phyloP scores from a whole-genome alignment of 2,888 invertebrate genomes.

The Neoaliturus tenellus region DNA sequence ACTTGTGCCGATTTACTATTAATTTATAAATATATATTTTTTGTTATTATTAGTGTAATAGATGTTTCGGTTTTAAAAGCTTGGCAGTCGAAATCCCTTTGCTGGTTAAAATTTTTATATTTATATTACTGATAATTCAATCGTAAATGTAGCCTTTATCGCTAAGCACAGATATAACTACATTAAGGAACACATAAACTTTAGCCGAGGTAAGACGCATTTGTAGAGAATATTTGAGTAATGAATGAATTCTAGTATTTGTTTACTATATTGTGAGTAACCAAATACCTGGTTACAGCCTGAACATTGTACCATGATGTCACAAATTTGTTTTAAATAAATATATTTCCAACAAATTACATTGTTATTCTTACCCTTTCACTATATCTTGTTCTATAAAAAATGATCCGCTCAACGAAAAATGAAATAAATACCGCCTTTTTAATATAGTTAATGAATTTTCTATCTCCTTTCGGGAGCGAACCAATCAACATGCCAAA shows the following conservation, averaged over 20 bases:
- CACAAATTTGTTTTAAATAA: constrained; percentile 47
- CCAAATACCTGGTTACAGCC: constrained; percentile 19
- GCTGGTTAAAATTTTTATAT: constrained; percentile 53
- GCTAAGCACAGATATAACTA: constrained; percentile 48
- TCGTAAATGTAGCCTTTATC: constrained; percentile 40
- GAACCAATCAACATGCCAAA: too few species aligned
- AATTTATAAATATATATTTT: too few species aligned
- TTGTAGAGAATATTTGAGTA: constrained; percentile 52
- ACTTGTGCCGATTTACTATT: constrained; percentile 14
- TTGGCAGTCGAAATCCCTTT: constrained; percentile 48
- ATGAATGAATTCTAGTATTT: constrained; percentile 17
- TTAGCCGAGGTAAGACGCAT: constrained; percentile 43
- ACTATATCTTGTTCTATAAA: too few species aligned
- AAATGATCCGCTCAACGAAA: too few species aligned
- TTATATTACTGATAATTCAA: constrained; percentile 50
- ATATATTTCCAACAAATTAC: constrained; percentile 46
- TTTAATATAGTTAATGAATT: too few species aligned
- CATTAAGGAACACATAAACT: constrained; percentile 31
- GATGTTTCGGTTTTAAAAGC: constrained; percentile 35
- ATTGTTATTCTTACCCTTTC: too few species aligned
- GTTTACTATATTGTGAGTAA: constrained; percentile 20
- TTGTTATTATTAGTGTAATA: neutral
- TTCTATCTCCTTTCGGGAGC: too few species aligned
- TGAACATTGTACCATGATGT: constrained; percentile 49
- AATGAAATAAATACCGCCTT: too few species aligned